phyloP scores from a whole-genome alignment of 2,888 invertebrate species.

The Anthophora plumipes region DNA sequence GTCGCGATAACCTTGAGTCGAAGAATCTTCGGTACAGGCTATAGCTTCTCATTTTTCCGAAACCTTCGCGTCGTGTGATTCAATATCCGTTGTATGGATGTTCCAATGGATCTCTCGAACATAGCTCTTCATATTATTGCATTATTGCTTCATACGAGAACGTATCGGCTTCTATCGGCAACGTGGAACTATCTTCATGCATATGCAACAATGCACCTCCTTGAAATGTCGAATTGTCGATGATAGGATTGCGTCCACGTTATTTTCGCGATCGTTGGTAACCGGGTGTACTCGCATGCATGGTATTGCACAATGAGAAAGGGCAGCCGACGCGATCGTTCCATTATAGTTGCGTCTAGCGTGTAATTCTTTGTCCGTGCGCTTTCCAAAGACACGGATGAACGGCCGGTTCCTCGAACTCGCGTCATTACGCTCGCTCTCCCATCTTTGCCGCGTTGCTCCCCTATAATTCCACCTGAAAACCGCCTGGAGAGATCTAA shows the following conservation, averaged over 20 bases:
- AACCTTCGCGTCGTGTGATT: not conserved
- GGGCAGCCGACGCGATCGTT: constrained; percentile 16
- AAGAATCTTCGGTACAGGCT: too few species aligned
- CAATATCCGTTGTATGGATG: not conserved
- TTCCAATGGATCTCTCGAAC: too few species aligned
- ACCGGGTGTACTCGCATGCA: constrained; percentile 13
- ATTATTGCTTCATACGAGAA: not conserved
- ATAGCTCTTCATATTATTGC: not conserved
- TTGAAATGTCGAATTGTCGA: not conserved
- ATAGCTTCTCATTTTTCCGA: not conserved
- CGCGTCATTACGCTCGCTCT: constrained; percentile 31
- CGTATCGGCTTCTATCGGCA: not conserved
- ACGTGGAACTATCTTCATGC: not conserved
- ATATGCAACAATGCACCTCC: not conserved
- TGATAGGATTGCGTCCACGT: constrained; percentile 23
- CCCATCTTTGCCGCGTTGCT: constrained; percentile 16
- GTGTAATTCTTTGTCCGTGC: constrained; percentile 28
- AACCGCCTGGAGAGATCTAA: constrained; percentile 23
- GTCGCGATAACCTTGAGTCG: too few species aligned
- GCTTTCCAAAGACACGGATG: constrained; percentile 42
- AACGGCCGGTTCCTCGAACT: constrained; percentile 34
- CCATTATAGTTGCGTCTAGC: constrained; percentile 4
- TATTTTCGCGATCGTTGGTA: constrained; percentile 38
- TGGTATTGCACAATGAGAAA: constrained; percentile 33
- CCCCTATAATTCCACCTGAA: constrained; percentile 39